Percentiles rank a stretch among this genome's conserved stretches.
These are phyloP conservation scores for Kryptolebias marmoratus DNA, from an alignment of 2,113 vertebrate genomes.

Conservation along the genomic window DNA sequence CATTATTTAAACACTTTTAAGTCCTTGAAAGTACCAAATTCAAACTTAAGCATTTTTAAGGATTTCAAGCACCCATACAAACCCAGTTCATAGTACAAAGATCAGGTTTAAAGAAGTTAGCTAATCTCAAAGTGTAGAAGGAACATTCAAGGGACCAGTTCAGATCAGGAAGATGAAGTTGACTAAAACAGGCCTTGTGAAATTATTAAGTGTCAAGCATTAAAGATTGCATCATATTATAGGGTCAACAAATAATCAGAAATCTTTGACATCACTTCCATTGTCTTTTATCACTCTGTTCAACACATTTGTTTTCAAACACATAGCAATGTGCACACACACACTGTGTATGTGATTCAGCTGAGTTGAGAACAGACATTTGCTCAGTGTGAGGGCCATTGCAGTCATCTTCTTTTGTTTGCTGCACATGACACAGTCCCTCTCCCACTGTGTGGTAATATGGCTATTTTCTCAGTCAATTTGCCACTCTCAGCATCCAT, in stretches of 20 bases:
- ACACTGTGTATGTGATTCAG: constrained; percentile 52
- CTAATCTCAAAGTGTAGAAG: too few relatives aligned
- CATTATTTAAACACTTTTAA: too few relatives aligned
- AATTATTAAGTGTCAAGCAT: too few relatives aligned
- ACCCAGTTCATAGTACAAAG: too few relatives aligned
- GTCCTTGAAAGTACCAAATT: too few relatives aligned
- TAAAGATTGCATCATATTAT: constrained; percentile 18
- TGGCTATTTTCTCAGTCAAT: constrained; percentile 84
- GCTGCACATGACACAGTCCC: constrained; percentile 72
- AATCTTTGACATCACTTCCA: constrained; percentile 39
- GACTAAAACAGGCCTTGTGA: too few relatives aligned
- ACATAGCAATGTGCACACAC: constrained; percentile 45
- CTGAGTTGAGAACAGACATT: constrained; percentile 72
- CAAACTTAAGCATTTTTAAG: too few relatives aligned
- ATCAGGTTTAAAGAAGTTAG: too few relatives aligned
- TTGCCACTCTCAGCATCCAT: constrained; percentile 80
- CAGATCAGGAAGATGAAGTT: too few relatives aligned
- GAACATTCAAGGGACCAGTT: too few relatives aligned
- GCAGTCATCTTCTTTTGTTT: constrained; percentile 73
- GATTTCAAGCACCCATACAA: too few relatives aligned
- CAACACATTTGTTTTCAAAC: constrained; percentile 33
- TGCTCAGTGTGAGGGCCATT: constrained; percentile 68
- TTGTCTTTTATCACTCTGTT: constrained; percentile 34
- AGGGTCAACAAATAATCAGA: constrained; percentile 51
- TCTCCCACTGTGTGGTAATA: constrained; percentile 82